A percentile compares a stretch with the other conserved stretches of the same genome.
phyloP scores from a whole-genome alignment of 2,113 vertebrate genomes.

The Saccopteryx leptura region DNA sequence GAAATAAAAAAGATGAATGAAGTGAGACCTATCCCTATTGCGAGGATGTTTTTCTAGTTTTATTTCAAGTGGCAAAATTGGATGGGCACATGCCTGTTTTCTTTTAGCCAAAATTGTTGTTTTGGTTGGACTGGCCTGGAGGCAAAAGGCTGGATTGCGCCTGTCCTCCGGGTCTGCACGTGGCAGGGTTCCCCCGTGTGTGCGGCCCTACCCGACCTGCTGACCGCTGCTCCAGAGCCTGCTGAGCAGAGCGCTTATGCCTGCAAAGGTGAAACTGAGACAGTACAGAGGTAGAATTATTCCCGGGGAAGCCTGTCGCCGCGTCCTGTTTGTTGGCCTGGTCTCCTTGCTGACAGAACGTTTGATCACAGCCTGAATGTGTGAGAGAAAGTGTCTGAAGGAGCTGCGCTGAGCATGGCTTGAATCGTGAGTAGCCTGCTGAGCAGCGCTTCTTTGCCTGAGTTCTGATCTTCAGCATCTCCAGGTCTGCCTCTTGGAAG shows the following conservation, averaged over 20 bases:
- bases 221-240: background rate
- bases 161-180: background rate
- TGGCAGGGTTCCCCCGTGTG: rapidly evolving
- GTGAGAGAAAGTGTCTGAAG: background rate
- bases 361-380: background rate
- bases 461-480: background rate
- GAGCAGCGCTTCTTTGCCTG: background rate
- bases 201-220: background rate
- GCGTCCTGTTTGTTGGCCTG: background rate
- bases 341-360: background rate
- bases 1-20: background rate
- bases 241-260: background rate
- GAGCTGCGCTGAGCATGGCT: background rate
- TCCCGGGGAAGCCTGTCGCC: rapidly evolving
- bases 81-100: background rate
- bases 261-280: background rate
- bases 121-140: background rate
- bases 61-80: background rate
- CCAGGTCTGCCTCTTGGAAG: background rate
- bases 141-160: background rate
- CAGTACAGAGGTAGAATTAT: background rate
- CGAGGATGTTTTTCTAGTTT: constrained; percentile 15
- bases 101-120: background rate
- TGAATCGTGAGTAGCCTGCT: background rate
- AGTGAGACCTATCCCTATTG: background rate